Evolutionary conservation across 2,888 invertebrate genomes (phyloP).

Genomic region (Leptinotarsa haldemani): DNA sequence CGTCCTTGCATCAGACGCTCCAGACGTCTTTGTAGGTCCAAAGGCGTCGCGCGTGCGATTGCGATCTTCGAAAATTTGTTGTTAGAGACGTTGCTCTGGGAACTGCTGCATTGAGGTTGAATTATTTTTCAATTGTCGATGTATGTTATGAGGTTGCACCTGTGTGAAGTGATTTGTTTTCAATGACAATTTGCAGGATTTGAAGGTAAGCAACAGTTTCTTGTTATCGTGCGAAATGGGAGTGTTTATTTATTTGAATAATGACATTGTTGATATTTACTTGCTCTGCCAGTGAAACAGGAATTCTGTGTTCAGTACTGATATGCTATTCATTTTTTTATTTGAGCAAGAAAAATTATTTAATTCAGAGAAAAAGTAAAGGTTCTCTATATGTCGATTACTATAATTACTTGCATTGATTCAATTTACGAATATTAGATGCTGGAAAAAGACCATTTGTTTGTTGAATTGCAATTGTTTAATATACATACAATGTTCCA

Average conservation of each 20-base stretch:
- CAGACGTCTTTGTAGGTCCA: slow-evolving; percentile 28
- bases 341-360: too few species aligned
- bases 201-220: slow-evolving; percentile 45
- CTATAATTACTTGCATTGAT: too few species aligned
- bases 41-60: slow-evolving; percentile 38
- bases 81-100: slow-evolving; percentile 27
- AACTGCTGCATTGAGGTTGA: slow-evolving; percentile 14
- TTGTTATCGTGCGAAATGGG: slow-evolving; percentile 33
- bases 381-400: too few species aligned
- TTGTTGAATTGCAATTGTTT: too few species aligned
- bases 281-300: background rate
- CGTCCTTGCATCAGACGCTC: slow-evolving; percentile 38
- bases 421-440: too few species aligned
- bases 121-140: slow-evolving; percentile 18
- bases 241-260: slow-evolving; percentile 41
- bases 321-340: background rate
- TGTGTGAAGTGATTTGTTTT: slow-evolving; percentile 31
- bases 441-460: too few species aligned
- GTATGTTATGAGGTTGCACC: slow-evolving; percentile 16
- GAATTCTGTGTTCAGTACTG: background rate
- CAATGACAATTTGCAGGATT: slow-evolving; percentile 27
- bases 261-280: slow-evolving; percentile 31
- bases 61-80: slow-evolving; percentile 12
- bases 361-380: too few species aligned
- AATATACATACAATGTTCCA: too few species aligned